Percentiles rank a stretch among this genome's conserved stretches.
Conservation (phyloP, 2,888 invertebrate species). For the Prosopocoilus inquinatus region DNA sequence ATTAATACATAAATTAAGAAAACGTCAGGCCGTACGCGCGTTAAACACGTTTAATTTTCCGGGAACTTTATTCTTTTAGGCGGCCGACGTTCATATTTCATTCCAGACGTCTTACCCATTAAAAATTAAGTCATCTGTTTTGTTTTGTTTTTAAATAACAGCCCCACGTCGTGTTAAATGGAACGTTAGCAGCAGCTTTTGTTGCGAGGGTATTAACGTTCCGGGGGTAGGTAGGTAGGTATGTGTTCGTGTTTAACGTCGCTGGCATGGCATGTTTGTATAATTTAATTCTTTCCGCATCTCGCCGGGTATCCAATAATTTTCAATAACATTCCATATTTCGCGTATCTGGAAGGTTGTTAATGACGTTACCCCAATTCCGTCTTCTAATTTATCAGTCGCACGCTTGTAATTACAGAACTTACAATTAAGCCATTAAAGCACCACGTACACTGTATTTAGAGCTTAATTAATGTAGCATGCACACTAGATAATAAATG, state of each 20-base stretch:
- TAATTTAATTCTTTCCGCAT: neutral
- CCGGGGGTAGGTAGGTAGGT: neutral
- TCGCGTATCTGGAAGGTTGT: conserved; percentile 6
- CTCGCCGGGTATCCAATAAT: neutral
- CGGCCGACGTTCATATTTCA: neutral
- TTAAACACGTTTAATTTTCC: no score
- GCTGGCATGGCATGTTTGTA: neutral
- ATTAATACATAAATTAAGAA: no score
- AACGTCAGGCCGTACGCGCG: no score
- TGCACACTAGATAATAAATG: conserved; percentile 26
- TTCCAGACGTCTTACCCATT: neutral
- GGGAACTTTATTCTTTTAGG: no score
- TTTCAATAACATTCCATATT: conserved; percentile 17
- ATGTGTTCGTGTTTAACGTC: neutral
- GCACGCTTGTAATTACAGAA: conserved; percentile 29
- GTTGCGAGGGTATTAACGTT: neutral
- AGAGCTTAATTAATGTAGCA: conserved; percentile 29
- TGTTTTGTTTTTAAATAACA: neutral
- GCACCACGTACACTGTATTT: conserved; percentile 26
- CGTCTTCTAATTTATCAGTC: conserved; percentile 28
- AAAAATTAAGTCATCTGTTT: neutral
- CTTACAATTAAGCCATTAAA: conserved; percentile 32
- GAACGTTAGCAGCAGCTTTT: neutral
- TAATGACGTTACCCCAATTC: conserved; percentile 16
- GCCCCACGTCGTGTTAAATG: neutral